phyloP scores from a whole-genome alignment of 2,113 vertebrate genomes.

The Andinoacara biseriatus region DNA sequence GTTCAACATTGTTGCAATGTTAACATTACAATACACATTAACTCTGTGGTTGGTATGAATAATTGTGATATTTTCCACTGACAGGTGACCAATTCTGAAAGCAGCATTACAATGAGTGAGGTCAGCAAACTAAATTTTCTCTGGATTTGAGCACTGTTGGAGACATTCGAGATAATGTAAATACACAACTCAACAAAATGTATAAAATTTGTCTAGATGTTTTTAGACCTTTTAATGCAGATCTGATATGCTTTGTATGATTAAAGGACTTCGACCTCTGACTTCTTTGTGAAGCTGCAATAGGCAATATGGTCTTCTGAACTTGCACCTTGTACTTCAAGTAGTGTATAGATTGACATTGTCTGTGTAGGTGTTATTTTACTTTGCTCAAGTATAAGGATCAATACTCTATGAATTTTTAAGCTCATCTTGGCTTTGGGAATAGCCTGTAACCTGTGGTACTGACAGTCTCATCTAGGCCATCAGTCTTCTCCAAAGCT shows the following conservation, averaged over 20 bases:
- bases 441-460: slow-evolving; percentile 53
- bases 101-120: neutral
- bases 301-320: slow-evolving; percentile 22
- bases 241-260: neutral
- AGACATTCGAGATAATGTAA: neutral
- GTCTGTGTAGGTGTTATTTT: slow-evolving; percentile 71
- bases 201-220: too few species aligned
- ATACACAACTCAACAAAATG: neutral
- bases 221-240: neutral
- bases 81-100: neutral
- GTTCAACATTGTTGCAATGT: neutral
- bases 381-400: slow-evolving; percentile 67
- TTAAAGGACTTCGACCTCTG: slow-evolving; percentile 10
- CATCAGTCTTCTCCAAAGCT: slow-evolving; percentile 37
- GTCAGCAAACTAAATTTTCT: neutral
- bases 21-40: neutral
- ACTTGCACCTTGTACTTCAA: slow-evolving; percentile 54
- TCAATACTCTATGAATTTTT: slow-evolving; percentile 84
- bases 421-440: slow-evolving; percentile 63
- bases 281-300: slow-evolving; percentile 8
- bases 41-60: neutral
- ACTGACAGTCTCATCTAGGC: slow-evolving; percentile 63
- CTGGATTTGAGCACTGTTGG: neutral
- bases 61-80: neutral
- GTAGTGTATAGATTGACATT: slow-evolving; percentile 66